phyloP scores from a whole-genome alignment of 2,888 invertebrate genomes.

The Leptura quadrifasciata region DNA sequence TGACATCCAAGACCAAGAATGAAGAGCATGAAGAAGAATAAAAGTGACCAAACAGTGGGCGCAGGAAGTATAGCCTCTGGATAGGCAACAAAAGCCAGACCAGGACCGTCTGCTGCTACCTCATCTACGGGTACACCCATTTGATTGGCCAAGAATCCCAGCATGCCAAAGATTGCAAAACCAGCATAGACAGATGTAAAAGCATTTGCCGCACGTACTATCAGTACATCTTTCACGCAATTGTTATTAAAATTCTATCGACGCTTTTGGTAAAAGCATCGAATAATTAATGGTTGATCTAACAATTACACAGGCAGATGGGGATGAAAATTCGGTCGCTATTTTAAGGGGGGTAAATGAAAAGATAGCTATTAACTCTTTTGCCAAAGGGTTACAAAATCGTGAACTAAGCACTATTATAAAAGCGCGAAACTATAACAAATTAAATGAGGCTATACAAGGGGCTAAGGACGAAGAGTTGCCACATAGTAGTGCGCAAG shows the following conservation, averaged over 20 bases:
- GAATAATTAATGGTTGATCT: no score
- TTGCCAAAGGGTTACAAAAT: no score
- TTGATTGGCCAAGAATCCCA: slow-evolving; percentile 83
- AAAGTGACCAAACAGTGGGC: slow-evolving; percentile 82
- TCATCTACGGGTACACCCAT: slow-evolving; percentile 81
- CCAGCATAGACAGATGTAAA: slow-evolving; percentile 87
- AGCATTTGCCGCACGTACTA: slow-evolving; percentile 83
- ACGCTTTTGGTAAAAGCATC: no score
- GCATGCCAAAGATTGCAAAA: slow-evolving; percentile 85
- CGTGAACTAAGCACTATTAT: no score
- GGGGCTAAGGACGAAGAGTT: no score
- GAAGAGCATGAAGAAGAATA: slow-evolving; percentile 84
- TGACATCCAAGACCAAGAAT: slow-evolving; percentile 83
- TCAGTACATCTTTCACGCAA: slow-evolving; percentile 83
- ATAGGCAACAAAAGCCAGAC: slow-evolving; percentile 85
- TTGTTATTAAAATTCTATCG: slow-evolving; percentile 83
- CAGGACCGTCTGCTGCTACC: slow-evolving; percentile 83
- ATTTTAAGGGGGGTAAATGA: no score
- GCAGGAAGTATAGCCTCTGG: slow-evolving; percentile 86
- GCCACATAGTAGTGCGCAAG: no score
- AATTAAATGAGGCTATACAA: no score
- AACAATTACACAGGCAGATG: no score
- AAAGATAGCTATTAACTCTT: no score
- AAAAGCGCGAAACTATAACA: no score
- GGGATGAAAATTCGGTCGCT: no score